Evolutionary conservation across 2,888 invertebrate genomes (phyloP), one percentile per base, ranked within the genome.

Genomic region (Hypomecis atomaria): DNA sequence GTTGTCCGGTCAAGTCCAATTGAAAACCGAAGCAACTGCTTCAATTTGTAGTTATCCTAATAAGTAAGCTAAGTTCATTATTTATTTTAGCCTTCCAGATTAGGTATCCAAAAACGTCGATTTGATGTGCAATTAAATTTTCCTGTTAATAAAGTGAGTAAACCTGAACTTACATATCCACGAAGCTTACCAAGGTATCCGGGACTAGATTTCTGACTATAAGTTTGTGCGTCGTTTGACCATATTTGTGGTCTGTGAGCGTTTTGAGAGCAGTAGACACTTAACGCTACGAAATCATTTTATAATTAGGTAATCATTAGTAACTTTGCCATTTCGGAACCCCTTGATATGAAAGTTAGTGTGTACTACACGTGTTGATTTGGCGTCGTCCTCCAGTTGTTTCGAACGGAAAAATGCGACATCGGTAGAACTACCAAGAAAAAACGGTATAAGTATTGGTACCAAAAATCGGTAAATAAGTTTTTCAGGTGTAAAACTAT

Each of bases 191-290:
- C 79, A 80, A 80, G 85, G 83, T 83, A 85, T 88, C 80, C 85
- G 85, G 83, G 91, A 92, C 91, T 92, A 92, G 91, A 92, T 77
- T 82, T 84, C 83, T 92, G 91, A 92, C 92, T 92, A 92, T 82
- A 83, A 79, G 80, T 84, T 82, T 84, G 80, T 84, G 84, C 83
- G 79, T 81, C 76, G 75, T 73, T 60, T 37, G 53, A 44, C 13
- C 36, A 44, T 42, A 23, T 55, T 59, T 10, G 37, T 43, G 47
- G 53, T 58, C 23, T 37, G 11, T 62, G 33, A 50, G 37, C 6
- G 34, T 48, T 48, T 48, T 34, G 6, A 48, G 34, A 45, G 13
- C 45, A 23, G 23, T 23, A 23, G 23, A 23, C 23, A 45, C 11
- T n/a, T 11, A 11, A 45, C 6, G 23, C 13, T 23, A 47, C 47